phyloP scores from a whole-genome alignment of 2,113 vertebrate species.

The Sebastes schlegelii region DNA sequence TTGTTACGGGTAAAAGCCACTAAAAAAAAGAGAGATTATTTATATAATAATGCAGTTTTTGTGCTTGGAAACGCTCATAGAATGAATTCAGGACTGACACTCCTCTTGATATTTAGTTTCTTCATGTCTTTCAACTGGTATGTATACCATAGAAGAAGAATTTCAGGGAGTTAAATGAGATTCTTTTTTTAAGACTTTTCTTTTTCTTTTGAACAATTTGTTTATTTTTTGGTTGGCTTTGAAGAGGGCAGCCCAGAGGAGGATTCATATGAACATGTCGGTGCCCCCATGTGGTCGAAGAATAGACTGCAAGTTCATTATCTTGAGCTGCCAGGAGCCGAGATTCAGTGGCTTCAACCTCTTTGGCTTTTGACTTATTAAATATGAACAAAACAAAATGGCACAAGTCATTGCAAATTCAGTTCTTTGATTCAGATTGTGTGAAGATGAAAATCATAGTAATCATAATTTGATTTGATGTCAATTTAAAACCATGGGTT shows the following conservation, averaged over 20 bases:
- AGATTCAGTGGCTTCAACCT: neutral
- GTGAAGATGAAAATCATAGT: neutral
- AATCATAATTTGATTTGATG: neutral
- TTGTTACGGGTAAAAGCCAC: accelerated
- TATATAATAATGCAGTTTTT: accelerated
- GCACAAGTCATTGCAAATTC: neutral
- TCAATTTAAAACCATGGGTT: neutral
- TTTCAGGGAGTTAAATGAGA: neutral
- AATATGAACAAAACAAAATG: neutral
- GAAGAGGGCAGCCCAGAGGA: neutral
- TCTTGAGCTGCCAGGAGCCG: neutral
- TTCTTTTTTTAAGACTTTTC: neutral
- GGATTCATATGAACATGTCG: neutral
- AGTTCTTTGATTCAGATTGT: neutral
- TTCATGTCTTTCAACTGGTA: neutral
- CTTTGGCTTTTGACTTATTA: neutral
- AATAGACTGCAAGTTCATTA: neutral
- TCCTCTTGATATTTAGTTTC: neutral
- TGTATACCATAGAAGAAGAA: neutral
- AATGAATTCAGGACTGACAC: neutral
- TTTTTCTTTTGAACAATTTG: neutral
- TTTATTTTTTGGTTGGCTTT: too few species aligned
- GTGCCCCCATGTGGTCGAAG: neutral
- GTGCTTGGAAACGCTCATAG: neutral
- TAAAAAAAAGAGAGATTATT: neutral